Base-by-base conservation (phyloP, 1,140 invertebrate genomes). In the Cotesia chilonis region DNA sequence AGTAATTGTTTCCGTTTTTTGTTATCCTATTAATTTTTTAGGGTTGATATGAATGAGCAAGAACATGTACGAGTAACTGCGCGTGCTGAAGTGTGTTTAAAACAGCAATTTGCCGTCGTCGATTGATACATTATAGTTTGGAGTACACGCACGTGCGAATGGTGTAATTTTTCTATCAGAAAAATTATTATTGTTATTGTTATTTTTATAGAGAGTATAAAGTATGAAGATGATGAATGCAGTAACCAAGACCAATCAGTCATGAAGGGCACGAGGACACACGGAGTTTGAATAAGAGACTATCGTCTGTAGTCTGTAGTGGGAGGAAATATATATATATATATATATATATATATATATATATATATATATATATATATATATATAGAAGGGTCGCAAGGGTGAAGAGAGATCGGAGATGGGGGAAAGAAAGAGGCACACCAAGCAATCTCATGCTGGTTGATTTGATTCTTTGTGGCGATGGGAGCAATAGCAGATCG, bases 381-480 rank as follows among this genome's bases (percentile, higher is more conserved):
- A 41, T 41, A 0, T 41, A 41, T 41, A 41, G 5, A 47, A 70
- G 75, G 59, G 54, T 36, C 61, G 37, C 10, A 10, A 10, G 6
- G 41, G 41, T 55, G 36, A 38, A 60, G 59, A 63, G 35, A 36
- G 47, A 60, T 61, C 61, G 38, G 36, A 60, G 59, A 37, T 54
- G 14, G 47, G 37, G n/a, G 28, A 6, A 67, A 67, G 41, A 51
- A 20, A 52, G n/a, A 52, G 10, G 51, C 55, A 51, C 66, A 71
- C 71, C 66, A 68, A 81, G 80, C 77, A 83, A 82, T 82, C 78
- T 83, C 78, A 76, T 76, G 71, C 78, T 76, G 76, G 74, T 83
- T 83, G 83, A 85, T 84, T 84, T 85, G 78, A 84, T 86, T 85
- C 78, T 85, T 86, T 83, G 79, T 78, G 79, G 77, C 72, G 76